Percentiles rank a stretch among this genome's conserved stretches.
phyloP scores from a whole-genome alignment of 1,140 invertebrate species.

The Kradibia gibbosae region DNA sequence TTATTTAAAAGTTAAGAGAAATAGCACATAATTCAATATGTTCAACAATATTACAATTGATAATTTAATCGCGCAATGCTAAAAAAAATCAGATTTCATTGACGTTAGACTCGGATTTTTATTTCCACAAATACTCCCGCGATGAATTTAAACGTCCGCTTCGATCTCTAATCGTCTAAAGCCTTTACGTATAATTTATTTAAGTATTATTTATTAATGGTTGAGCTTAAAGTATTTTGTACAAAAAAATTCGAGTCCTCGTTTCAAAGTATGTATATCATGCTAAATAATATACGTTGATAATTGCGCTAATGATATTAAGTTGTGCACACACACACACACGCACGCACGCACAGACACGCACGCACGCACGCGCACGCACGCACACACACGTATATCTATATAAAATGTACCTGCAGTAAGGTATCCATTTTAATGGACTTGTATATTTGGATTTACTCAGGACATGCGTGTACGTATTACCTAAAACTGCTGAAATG shows the following conservation, averaged over 20 bases:
- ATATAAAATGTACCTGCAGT: no score
- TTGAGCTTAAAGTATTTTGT: not conserved
- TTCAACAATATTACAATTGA: slow-evolving; percentile 10
- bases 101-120: not conserved
- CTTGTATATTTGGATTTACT: not conserved
- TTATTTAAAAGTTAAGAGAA: not conserved
- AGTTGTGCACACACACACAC: not conserved
- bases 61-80: not conserved
- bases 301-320: not conserved
- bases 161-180: not conserved
- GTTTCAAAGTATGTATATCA: not conserved
- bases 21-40: not conserved
- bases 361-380: no score
- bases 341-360: no score
- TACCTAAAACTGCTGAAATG: not conserved
- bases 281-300: not conserved
- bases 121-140: not conserved
- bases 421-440: not conserved
- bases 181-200: not conserved
- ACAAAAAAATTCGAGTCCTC: not conserved
- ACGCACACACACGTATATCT: no score
- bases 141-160: not conserved
- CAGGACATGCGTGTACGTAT: not conserved
- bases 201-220: not conserved
- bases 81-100: not conserved